These are phyloP conservation scores for Triplophysa bombifrons DNA, from an alignment of 2,797 vertebrate genomes.

Conservation along the genomic window DNA sequence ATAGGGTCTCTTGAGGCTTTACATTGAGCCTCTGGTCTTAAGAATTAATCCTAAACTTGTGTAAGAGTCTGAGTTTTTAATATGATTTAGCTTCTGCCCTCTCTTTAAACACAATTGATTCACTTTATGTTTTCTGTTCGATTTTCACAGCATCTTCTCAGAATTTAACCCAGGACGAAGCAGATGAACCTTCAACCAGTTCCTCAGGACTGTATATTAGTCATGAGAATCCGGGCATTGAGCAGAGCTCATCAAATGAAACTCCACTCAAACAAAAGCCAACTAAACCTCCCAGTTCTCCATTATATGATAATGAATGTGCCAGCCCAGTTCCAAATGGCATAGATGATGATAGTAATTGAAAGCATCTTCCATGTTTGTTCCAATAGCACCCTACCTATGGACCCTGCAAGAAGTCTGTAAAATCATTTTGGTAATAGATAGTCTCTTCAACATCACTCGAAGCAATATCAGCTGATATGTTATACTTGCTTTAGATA, in stretches of 20 bases:
- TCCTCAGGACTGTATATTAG: slow-evolving; percentile 34
- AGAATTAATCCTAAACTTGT: background rate
- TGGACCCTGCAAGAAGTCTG: background rate
- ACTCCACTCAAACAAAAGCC: slow-evolving; percentile 46
- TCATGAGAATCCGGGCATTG: slow-evolving; percentile 35
- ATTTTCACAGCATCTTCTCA: slow-evolving; percentile 55
- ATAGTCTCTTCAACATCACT: background rate
- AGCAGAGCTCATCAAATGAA: slow-evolving; percentile 27
- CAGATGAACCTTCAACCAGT: slow-evolving; percentile 47
- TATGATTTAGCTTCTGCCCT: background rate
- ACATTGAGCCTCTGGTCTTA: too few relatives aligned
- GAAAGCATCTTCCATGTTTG: background rate
- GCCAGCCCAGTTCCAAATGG: slow-evolving; percentile 15
- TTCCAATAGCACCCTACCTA: background rate
- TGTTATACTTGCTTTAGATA: background rate
- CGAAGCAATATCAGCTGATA: background rate
- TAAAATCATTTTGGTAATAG: background rate
- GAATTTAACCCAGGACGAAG: slow-evolving; percentile 7
- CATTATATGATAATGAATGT: slow-evolving; percentile 33
- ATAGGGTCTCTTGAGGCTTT: background rate
- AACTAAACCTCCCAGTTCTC: slow-evolving; percentile 20
- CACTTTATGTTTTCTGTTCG: background rate
- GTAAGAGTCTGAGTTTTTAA: background rate
- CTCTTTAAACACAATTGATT: background rate
- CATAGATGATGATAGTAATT: slow-evolving; percentile 29